Base-by-base conservation (phyloP, 2,797 vertebrate genomes). In the Galagoides demidoff region DNA sequence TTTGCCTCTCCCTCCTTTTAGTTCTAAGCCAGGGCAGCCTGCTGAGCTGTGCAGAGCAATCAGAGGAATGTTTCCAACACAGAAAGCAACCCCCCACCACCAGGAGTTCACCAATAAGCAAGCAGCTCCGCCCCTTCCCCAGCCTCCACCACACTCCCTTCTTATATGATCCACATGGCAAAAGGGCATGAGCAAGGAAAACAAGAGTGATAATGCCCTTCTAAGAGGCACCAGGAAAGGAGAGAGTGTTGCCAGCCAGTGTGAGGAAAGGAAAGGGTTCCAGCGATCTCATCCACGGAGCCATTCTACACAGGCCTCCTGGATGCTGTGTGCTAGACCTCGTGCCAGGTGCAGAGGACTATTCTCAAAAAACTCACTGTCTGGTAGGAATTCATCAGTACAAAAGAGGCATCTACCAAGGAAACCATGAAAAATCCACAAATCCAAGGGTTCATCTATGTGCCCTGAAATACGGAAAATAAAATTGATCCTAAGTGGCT, bases 1-100 rank as follows among this genome's bases (percentile, higher is more conserved):
- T 98, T 98, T 98, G 95, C 98, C 97, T 98, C 98, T 98, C 97
- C 98, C 97, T 98, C 97, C 82, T 97, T 98, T 97, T 97, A 96
- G 92, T 96, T 96, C 97, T 98, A 97, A 98, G 97, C 89, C 71
- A 92, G 77, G 61, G 97, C 86, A 95, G 98, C 96, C 92, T 94
- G 96, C 96, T 96, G 96, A 95, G 97, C 94, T 66, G 77, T 45
- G 92, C 74, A 85, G 37, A 97, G 90, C 92, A 81, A 89, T 96
- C 90, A 90, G 70, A 94, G 77, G 89, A 98, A 97, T 94, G 95
- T 95, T 89, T 95, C 94, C 92, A 95, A 90, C 85, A 95, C 52
- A 34, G 85, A 89, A 97, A 85, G 68, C 89, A 87, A 61, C 64
- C 31, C 39, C 63, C 81, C 29, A 43, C 39, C 6, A 2, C 34